Evolutionary conservation across 2,797 vertebrate species (phyloP), one percentile per base, ranked within the genome.

Genomic region (Pangasius sanitwongsei): DNA sequence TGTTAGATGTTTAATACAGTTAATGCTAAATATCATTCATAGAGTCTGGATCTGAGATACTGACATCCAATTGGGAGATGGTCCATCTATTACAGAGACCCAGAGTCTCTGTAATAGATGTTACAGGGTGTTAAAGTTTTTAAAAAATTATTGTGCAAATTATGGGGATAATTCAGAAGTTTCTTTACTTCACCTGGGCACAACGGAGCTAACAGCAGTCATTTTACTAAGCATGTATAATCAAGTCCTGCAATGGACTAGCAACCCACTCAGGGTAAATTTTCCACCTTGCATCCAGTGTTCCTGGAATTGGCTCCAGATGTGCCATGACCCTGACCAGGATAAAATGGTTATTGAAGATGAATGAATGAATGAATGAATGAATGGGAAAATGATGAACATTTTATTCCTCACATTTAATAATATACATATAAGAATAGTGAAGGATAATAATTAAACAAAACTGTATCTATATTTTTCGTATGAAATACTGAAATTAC

Each of bases 351-450:
- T 3, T 50, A 50, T 5, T n/a, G 75, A 78, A 53, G 44, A 55
- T 16, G 6, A 78, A 78, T 55, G 75, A n/a, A 74, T 72, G 69
- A n/a, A 44, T 72, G 69, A 41, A 70, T 74, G 41, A 75, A 75
- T 25, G 72, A 53, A 50, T 16, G 5, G 1, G 74, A 16, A 77
- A 50, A 44, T 25, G 9, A 28, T 50, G 25, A 16, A 28, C 23
- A 28, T 28, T 28, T 77, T 75, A 13, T 25, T 44, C 8, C 11
- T 44, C 37, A 74, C 18, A 23, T 74, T 74, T 28, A 23, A 75
- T 48, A 48, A 75, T 77, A 50, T 13, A 77, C 41, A 75, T 15
- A 78, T 78, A 57, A 34, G 16, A 81, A 34, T 34, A 57, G 23
- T 12, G 4, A 77, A 77, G 23, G 25, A 48, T 23, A 37, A 72